These are phyloP conservation scores for Hippocampus abdominalis DNA, from an alignment of 2,113 vertebrate genomes.

Conservation along the genomic window DNA sequence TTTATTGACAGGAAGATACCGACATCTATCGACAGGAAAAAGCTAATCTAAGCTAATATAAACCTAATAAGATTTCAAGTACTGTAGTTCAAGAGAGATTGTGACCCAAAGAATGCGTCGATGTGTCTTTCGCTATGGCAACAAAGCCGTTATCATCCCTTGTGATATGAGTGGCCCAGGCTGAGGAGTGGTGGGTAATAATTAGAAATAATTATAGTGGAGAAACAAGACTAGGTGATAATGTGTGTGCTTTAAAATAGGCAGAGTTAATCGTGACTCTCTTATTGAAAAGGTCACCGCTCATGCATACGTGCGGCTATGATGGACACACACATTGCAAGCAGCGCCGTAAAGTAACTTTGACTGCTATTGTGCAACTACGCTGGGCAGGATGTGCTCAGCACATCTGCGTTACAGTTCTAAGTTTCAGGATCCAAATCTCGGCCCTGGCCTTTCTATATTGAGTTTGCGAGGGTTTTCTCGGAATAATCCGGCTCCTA, in stretches of 20 bases:
- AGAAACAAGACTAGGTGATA: not conserved
- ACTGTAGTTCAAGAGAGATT: not conserved
- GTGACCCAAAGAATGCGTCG: constrained; percentile 29
- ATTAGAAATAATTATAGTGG: not conserved
- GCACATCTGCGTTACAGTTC: too few relatives aligned
- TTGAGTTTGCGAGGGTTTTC: too few relatives aligned
- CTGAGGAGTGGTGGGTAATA: constrained; percentile 3
- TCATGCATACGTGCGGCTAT: not conserved
- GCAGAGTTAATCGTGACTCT: not conserved
- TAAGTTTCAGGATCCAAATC: too few relatives aligned
- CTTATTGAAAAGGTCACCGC: not conserved
- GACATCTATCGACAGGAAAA: not conserved
- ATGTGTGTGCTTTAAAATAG: not conserved
- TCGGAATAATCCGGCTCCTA: too few relatives aligned
- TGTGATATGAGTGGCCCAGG: constrained; percentile 4
- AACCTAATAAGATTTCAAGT: not conserved
- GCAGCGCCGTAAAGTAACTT: not conserved
- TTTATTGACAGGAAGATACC: not conserved
- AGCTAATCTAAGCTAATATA: too few relatives aligned
- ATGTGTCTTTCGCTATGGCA: constrained; percentile 29
- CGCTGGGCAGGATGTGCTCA: too few relatives aligned
- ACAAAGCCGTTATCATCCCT: constrained; percentile 10
- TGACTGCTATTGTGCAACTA: not conserved
- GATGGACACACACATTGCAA: constrained; percentile 2
- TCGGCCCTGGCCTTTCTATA: too few relatives aligned